Evolutionary conservation across 2,888 invertebrate species (phyloP).

Genomic region (Parelbella ahira): DNA sequence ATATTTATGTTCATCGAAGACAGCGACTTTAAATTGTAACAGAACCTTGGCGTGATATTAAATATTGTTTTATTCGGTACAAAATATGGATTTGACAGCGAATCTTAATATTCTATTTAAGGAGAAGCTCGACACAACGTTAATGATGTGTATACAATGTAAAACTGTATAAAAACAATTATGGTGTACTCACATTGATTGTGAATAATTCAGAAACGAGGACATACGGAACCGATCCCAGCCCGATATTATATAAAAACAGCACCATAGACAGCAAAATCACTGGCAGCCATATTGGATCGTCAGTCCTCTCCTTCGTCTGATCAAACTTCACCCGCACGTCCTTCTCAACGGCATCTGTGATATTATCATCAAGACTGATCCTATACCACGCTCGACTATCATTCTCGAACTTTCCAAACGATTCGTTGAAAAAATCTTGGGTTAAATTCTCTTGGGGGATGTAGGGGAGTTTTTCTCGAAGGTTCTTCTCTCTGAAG

Average conservation of each 20-base stretch:
- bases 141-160: no score
- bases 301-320: constrained; percentile 36
- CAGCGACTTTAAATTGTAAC: no score
- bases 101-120: no score
- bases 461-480: constrained; percentile 30
- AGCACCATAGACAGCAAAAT: constrained; percentile 57
- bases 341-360: constrained; percentile 30
- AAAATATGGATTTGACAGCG: no score
- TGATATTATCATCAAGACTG: constrained; percentile 36
- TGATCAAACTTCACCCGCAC: constrained; percentile 38
- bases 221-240: constrained; percentile 74
- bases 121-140: no score
- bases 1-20: no score
- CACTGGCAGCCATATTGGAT: constrained; percentile 58
- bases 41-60: no score
- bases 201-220: constrained; percentile 67
- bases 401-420: constrained; percentile 27
- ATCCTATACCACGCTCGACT: constrained; percentile 37
- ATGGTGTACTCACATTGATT: constrained; percentile 61
- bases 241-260: constrained; percentile 69
- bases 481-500: constrained; percentile 38
- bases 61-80: no score
- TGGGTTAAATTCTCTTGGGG: constrained; percentile 33
- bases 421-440: constrained; percentile 36
- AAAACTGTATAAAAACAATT: no score